These are phyloP conservation scores for Hypomesus transpacificus DNA, from an alignment of 2,113 vertebrate species.

Conservation along the genomic window DNA sequence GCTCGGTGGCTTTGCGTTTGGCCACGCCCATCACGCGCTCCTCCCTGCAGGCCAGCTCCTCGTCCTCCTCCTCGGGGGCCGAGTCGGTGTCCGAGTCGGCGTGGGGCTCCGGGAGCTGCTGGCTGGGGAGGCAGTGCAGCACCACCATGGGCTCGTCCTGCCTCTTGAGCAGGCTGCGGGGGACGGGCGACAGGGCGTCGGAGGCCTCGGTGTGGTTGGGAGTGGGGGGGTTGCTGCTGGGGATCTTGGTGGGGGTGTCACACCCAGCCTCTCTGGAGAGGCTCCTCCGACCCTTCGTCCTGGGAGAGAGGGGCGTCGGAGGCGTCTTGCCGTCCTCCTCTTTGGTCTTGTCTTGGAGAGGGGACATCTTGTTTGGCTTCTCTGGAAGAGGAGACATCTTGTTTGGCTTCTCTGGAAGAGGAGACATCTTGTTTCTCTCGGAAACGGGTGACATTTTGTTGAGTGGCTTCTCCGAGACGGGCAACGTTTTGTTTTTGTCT, in stretches of 20 bases:
- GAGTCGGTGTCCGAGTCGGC: constrained; percentile 76
- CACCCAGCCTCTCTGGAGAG: constrained; percentile 71
- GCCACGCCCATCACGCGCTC: constrained; percentile 30
- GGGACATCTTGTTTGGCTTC: constrained; percentile 28
- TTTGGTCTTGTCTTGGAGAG: constrained; percentile 46
- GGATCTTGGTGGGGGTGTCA: constrained; percentile 61
- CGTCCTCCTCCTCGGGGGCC: constrained; percentile 70
- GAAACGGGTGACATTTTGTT: background rate
- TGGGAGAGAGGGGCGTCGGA: constrained; percentile 64
- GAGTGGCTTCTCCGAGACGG: constrained; percentile 12
- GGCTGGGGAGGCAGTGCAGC: constrained; percentile 50
- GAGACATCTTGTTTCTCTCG: constrained; percentile 14
- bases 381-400: constrained; percentile 11
- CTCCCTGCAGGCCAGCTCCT: constrained; percentile 66
- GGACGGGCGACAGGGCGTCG: constrained; percentile 42
- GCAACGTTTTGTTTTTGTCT: background rate
- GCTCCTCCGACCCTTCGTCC: constrained; percentile 78
- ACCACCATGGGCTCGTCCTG: constrained; percentile 67
- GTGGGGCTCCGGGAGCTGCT: constrained; percentile 42
- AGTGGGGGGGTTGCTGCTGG: constrained; percentile 42
- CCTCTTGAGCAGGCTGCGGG: constrained; percentile 44
- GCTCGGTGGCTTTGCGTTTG: constrained; percentile 84
- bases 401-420: background rate
- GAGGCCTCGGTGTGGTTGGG: constrained; percentile 14
- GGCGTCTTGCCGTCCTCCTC: constrained; percentile 62